Base-by-base conservation (phyloP, 2,888 invertebrate species). In the Campoletis raptor region DNA sequence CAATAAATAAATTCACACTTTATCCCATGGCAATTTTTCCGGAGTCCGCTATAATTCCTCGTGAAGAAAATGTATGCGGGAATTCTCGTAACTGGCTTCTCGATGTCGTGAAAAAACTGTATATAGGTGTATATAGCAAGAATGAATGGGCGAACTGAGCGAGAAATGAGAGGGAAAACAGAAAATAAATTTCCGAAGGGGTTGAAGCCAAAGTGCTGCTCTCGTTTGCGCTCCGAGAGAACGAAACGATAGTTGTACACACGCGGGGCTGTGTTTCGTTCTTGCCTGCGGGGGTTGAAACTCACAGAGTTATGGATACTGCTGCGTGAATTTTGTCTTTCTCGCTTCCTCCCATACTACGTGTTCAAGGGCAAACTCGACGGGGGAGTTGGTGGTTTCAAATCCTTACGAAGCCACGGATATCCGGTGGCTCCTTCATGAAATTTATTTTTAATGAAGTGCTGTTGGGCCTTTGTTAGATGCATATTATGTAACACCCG, bases 361-460 rank as follows among this genome's bases (percentile, higher is more conserved):
- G 40, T 76, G 64, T 45, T 54, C 70, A 57, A 18, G 42, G 36
- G 69, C 69, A 57, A 57, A 69, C 52, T 78, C 79, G 7, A 40
- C 45, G 57, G 86, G 74, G 83, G 85, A 83, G 79, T 85, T 86
- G 90, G 89, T 90, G 91, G 89, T 91, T 91, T 91, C 89, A 94
- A 94, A 95, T 95, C 95, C 94, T 91, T 89, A 91, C 93, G 93
- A 94, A 94, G 94, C 94, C 94, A 91, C 92, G 91, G 92, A 94
- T 94, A 95, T 94, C 94, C 94, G 91, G 90, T 92, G 93, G 93
- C 94, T 94, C 92, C 93, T 94, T 93, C 93, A 93, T 90, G 92
- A 94, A 95, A 95, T 95, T 95, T 95, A 95, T 95, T 95, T 95
- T 95, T 95, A 95, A 95, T 95, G 95, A 95, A 95, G 95, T 95